Evolutionary conservation across 2,888 invertebrate genomes (phyloP).

Genomic region (Luperina nickerlii): DNA sequence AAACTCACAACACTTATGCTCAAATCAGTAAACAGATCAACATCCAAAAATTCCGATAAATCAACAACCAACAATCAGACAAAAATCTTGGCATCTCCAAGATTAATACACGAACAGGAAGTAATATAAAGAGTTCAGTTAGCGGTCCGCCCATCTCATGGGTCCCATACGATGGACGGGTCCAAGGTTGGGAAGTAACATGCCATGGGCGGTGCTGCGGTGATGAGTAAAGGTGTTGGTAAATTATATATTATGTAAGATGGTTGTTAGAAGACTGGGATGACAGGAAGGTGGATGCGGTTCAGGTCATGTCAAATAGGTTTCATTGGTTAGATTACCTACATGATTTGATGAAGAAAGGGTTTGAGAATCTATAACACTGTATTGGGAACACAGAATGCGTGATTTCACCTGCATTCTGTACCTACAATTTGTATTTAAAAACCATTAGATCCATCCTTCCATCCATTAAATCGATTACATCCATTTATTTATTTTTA

Average conservation of each 20-base stretch:
- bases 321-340: neutral
- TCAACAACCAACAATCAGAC: neutral
- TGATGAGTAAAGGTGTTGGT: conserved; percentile 20
- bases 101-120: conserved; percentile 29
- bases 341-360: neutral
- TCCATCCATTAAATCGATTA: no score
- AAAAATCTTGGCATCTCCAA: neutral
- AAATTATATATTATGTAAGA: neutral
- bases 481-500: no score
- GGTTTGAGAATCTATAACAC: neutral
- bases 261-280: neutral
- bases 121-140: conserved; percentile 22
- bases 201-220: conserved; percentile 42
- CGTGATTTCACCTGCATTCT: neutral
- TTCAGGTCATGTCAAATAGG: neutral
- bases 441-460: no score
- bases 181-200: conserved; percentile 19
- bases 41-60: neutral
- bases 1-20: neutral
- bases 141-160: conserved; percentile 22
- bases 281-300: neutral
- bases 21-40: neutral
- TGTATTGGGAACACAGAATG: neutral
- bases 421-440: no score
- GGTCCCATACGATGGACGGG: neutral